Evolutionary conservation across 2,113 vertebrate species (phyloP).

Genomic region (Gopherus flavomarginatus): DNA sequence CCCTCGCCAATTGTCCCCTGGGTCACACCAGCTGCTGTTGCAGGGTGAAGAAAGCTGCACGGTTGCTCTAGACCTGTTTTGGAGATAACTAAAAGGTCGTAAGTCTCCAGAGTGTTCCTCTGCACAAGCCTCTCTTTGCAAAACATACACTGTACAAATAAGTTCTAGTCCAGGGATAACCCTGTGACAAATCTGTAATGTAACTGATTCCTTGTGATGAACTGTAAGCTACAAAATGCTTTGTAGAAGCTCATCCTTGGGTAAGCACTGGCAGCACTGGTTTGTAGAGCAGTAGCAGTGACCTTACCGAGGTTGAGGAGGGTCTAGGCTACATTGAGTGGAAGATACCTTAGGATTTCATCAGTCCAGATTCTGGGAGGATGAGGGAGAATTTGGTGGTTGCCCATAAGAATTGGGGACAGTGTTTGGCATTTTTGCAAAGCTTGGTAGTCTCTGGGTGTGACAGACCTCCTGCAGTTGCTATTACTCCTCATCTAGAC

Average conservation of each 20-base stretch:
- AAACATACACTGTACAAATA: background rate
- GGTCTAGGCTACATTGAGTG: background rate
- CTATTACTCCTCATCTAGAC: background rate
- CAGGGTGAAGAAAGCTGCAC: background rate
- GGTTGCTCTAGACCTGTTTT: background rate
- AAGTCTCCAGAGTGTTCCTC: background rate
- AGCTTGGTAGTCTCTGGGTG: background rate
- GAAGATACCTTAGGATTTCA: background rate
- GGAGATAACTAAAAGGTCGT: background rate
- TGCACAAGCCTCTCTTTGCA: background rate
- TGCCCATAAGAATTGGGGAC: background rate
- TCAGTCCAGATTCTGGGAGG: background rate
- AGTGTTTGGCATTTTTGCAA: background rate
- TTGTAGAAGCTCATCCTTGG: background rate
- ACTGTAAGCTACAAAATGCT: background rate
- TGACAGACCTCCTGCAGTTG: background rate
- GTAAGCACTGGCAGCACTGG: background rate
- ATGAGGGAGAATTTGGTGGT: background rate
- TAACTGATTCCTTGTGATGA: background rate
- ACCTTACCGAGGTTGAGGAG: background rate
- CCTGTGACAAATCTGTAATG: background rate
- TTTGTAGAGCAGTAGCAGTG: background rate
- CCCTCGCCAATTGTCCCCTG: background rate
- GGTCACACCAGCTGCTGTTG: background rate
- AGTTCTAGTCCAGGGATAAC: background rate